Base-by-base conservation (phyloP, 37 sponge, comb jelly and placozoan species). In the Ianthella basta region DNA sequence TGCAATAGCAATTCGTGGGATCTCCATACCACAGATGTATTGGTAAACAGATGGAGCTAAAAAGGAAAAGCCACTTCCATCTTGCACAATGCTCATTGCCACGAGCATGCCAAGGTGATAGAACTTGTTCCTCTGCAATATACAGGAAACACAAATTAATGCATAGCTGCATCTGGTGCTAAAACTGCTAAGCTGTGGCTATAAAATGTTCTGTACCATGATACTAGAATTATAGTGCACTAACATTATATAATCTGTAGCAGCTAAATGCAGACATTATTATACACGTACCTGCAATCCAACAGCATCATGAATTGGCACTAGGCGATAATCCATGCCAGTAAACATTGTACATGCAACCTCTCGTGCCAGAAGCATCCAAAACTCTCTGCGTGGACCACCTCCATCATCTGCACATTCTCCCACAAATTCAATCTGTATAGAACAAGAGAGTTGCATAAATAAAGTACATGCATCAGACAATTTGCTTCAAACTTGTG, bases 101-200 rank as follows among this genome's bases (percentile, higher is more conserved):
- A 85, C 77, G 21, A 85, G 59, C 79, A 21, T 4, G 27, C 86
- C 86, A 77, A 85, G 1, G 18, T 85, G 36, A 30, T 53, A 85
- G 44, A 78, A 85, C 53, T 77, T 85, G 8, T 77, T 78, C 40
- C 4, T 75, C 78, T 75, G 53, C 53, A 41, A n/a, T n/a, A n/a
- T n/a, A n/a, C n/a, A n/a, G n/a, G n/a, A n/a, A n/a, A n/a, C n/a
- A n/a, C n/a, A n/a, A n/a, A n/a, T n/a, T n/a, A n/a, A n/a, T n/a
- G n/a, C n/a, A n/a, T n/a, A n/a, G n/a, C n/a, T n/a, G n/a, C n/a
- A n/a, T n/a, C n/a, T n/a, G n/a, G n/a, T n/a, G n/a, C n/a, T n/a
- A n/a, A n/a, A n/a, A n/a, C n/a, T n/a, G n/a, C n/a, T n/a, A n/a
- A n/a, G n/a, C n/a, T n/a, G n/a, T n/a, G n/a, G n/a, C n/a, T n/a